Conservation (phyloP, 2,888 invertebrate genomes). For the Coremacera marginata region DNA sequence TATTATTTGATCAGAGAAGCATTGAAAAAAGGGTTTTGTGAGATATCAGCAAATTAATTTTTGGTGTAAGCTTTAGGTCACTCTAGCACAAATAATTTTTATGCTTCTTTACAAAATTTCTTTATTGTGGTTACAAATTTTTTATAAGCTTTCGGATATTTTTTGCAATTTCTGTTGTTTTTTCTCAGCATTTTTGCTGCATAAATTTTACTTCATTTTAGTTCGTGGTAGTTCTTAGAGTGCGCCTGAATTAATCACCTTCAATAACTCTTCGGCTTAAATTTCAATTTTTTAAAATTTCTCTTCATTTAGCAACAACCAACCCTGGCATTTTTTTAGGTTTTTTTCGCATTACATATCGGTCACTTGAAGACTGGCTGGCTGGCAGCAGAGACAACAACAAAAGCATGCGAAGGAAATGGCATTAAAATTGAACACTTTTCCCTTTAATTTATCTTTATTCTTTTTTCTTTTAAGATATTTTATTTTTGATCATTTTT, state of each 20-base stretch:
- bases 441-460: slow-evolving; percentile 19
- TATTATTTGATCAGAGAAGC: too few species aligned
- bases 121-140: slow-evolving; percentile 26
- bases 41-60: too few species aligned
- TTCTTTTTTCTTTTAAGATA: neutral
- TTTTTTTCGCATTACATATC: neutral
- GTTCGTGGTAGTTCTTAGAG: neutral
- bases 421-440: slow-evolving; percentile 33
- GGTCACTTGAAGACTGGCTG: neutral
- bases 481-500: slow-evolving; percentile 11
- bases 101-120: slow-evolving; percentile 43
- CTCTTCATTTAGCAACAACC: slow-evolving; percentile 61
- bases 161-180: slow-evolving; percentile 38
- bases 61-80: too few species aligned
- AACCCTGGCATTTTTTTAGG: neutral
- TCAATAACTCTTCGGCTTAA: slow-evolving; percentile 64
- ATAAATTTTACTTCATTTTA: neutral
- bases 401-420: neutral
- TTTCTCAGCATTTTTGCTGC: neutral
- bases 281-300: slow-evolving; percentile 64
- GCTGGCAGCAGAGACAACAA: neutral
- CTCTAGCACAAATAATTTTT: too few species aligned
- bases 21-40: too few species aligned
- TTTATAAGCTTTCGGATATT: slow-evolving; percentile 43
- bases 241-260: slow-evolving; percentile 54